Conservation (phyloP, 2,113 vertebrate species). For the Oriolus oriolus region DNA sequence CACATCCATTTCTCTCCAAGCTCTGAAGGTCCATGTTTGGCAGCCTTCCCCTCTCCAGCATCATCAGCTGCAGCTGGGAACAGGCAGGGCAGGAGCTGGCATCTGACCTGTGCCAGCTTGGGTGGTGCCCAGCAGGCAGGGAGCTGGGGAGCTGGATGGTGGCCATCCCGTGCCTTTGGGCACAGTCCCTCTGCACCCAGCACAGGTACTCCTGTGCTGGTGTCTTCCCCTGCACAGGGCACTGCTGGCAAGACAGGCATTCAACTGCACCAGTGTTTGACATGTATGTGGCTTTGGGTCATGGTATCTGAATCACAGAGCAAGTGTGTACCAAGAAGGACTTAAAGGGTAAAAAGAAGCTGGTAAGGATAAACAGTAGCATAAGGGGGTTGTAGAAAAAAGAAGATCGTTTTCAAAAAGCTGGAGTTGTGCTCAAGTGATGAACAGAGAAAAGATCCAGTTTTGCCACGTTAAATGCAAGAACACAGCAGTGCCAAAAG, state of each 20-base stretch:
- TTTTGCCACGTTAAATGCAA: neutral
- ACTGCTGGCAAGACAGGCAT: neutral
- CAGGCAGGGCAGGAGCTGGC: neutral
- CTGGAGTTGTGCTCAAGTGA: neutral
- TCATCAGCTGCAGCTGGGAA: neutral
- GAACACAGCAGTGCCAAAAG: neutral
- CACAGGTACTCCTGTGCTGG: neutral
- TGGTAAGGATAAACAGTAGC: neutral
- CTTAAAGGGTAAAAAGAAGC: neutral
- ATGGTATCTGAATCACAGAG: neutral
- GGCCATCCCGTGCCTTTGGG: neutral
- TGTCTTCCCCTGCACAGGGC: rapidly evolving
- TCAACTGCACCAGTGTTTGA: neutral
- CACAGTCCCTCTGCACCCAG: neutral
- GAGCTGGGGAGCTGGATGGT: neutral
- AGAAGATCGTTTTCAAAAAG: neutral
- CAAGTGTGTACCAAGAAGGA: neutral
- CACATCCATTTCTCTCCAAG: neutral
- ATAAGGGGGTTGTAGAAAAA: neutral
- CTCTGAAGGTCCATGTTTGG: neutral
- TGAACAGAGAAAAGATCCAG: neutral
- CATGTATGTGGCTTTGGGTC: neutral
- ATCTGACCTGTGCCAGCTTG: neutral
- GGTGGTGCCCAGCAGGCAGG: neutral
- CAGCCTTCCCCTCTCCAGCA: neutral